Percentiles rank a stretch among this genome's conserved stretches.
Conservation (phyloP, 2,888 invertebrate species). For the Chalcosyrphus nemorum region DNA sequence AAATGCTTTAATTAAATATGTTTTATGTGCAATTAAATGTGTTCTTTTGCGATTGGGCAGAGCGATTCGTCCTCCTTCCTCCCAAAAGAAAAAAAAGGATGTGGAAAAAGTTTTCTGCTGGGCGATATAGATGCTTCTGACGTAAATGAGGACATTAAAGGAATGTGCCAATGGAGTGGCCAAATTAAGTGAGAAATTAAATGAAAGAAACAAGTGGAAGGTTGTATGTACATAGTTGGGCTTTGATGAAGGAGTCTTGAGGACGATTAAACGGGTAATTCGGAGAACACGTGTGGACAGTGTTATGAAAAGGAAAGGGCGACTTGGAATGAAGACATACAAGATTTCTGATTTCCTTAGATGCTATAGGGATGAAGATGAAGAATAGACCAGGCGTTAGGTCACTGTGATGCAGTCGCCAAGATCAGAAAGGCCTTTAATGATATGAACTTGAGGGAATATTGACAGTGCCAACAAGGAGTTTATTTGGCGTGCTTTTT, state of each 20-base stretch:
- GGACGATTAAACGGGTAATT: neutral
- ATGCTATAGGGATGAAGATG: no score
- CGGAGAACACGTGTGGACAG: neutral
- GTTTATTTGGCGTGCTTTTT: no score
- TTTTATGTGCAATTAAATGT: conserved; percentile 72
- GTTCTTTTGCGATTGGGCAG: conserved; percentile 54
- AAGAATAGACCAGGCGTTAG: no score
- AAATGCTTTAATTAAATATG: conserved; percentile 73
- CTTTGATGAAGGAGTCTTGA: neutral
- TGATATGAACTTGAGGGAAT: no score
- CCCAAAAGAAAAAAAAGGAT: conserved; percentile 19
- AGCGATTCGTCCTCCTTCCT: no score
- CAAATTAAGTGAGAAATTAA: neutral
- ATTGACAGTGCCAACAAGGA: no score
- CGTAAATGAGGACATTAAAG: neutral
- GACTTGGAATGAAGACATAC: no score
- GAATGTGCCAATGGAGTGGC: neutral
- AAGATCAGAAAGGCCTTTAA: no score
- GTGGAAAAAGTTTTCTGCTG: conserved; percentile 1
- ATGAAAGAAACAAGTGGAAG: neutral
- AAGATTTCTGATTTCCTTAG: no score
- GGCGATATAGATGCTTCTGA: neutral
- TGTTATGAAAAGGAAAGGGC: neutral
- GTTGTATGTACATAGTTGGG: no score
- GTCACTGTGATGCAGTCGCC: no score